Conservation (phyloP, 2,797 vertebrate genomes). For the Falco rusticolus region DNA sequence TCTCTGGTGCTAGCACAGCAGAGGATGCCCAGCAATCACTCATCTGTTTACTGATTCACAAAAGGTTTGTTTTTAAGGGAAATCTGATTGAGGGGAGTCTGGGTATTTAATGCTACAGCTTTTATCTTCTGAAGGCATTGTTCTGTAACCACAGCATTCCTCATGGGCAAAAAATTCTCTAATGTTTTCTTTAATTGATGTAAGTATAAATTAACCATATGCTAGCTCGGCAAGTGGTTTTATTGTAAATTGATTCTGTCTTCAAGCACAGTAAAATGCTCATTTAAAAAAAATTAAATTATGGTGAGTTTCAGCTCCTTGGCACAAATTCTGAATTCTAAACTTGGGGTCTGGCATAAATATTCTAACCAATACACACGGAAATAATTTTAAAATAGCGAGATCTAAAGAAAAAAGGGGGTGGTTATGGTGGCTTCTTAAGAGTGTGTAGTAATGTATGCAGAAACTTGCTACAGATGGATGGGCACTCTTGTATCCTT, state of each 20-base stretch:
- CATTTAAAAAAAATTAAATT: neutral
- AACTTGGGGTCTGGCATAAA: neutral
- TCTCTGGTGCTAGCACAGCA: neutral
- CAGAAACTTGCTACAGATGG: neutral
- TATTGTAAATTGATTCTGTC: neutral
- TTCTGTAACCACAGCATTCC: neutral
- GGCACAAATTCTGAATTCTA: neutral
- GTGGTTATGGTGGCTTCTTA: neutral
- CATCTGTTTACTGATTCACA: neutral
- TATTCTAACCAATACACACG: neutral
- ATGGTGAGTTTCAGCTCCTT: neutral
- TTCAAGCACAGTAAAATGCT: neutral
- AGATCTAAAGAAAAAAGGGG: neutral
- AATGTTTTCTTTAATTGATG: neutral
- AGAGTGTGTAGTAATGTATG: neutral
- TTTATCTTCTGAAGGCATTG: neutral
- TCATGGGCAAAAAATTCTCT: neutral
- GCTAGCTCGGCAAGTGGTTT: neutral
- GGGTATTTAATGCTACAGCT: neutral
- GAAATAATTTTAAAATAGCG: neutral
- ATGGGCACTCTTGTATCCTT: neutral
- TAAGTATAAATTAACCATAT: constrained; percentile 1
- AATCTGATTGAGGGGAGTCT: neutral
- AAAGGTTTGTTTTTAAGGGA: constrained; percentile 17
- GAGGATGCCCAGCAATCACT: neutral